Evolutionary conservation across 2,113 vertebrate genomes (phyloP).

Genomic region (Leucoraja erinaceus): DNA sequence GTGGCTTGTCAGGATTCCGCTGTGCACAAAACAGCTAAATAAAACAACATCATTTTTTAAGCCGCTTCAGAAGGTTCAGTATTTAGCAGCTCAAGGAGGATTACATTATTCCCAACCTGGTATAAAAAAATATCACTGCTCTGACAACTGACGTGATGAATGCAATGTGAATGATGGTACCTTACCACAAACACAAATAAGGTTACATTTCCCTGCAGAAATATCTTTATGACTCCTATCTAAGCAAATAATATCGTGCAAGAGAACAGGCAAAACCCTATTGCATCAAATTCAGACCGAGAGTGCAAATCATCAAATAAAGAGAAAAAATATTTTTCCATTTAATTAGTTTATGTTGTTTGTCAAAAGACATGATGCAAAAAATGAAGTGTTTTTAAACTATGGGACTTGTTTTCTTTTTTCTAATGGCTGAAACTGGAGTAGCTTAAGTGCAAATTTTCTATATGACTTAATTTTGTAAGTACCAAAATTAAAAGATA

Average conservation of each 20-base stretch:
- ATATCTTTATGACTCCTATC: neutral
- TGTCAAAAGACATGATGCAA: neutral
- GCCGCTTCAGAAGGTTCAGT: neutral
- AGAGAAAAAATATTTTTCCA: neutral
- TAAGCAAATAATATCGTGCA: neutral
- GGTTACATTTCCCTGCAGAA: neutral
- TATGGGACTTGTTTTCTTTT: neutral
- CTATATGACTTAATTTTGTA: neutral
- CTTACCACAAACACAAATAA: neutral
- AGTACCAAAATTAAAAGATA: neutral
- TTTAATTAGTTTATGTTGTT: no score
- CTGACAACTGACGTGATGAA: neutral
- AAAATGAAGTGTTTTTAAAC: neutral
- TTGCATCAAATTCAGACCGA: neutral
- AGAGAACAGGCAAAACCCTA: neutral
- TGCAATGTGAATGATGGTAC: neutral
- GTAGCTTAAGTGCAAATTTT: no score
- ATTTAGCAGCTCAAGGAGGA: neutral
- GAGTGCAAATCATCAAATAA: neutral
- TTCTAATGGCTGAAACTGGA: no score
- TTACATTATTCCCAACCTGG: neutral
- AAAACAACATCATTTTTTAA: neutral
- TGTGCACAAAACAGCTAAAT: neutral
- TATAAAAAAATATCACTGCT: neutral
- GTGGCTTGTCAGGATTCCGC: neutral